A percentile compares a stretch with the other conserved stretches of the same genome.
Conservation (phyloP, 2,797 vertebrate genomes). For the Catharus ustulatus region DNA sequence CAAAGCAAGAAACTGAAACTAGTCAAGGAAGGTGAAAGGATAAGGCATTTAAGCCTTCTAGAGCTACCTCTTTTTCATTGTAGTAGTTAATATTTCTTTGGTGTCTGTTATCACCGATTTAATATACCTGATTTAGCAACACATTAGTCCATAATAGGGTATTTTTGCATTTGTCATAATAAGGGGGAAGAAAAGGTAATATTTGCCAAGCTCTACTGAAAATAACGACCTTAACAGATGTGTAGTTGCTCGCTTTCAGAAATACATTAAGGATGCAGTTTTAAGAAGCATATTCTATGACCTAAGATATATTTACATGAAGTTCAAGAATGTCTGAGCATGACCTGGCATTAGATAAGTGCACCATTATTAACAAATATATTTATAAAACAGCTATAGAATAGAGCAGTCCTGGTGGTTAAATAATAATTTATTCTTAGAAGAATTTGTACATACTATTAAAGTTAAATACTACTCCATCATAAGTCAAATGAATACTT, state of each 20-base stretch:
- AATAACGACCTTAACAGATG: neutral
- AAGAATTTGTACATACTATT: neutral
- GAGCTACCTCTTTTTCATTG: neutral
- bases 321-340: neutral
- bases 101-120: neutral
- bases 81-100: neutral
- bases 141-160: constrained; percentile 1
- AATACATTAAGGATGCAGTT: neutral
- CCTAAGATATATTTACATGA: neutral
- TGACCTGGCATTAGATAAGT: neutral
- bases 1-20: constrained; percentile 35
- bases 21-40: neutral
- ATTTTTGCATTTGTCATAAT: constrained; percentile 45
- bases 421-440: constrained; percentile 14
- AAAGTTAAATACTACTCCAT: neutral
- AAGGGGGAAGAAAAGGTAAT: constrained; percentile 19
- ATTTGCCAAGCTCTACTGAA: constrained; percentile 16
- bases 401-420: neutral
- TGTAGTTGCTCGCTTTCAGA: constrained; percentile 23
- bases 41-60: neutral
- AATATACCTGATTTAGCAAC: constrained; percentile 34
- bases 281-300: neutral
- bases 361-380: neutral
- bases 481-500: neutral
- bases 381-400: neutral